phyloP scores from a whole-genome alignment of 1,140 invertebrate genomes.

The Drosophila arawakana region DNA sequence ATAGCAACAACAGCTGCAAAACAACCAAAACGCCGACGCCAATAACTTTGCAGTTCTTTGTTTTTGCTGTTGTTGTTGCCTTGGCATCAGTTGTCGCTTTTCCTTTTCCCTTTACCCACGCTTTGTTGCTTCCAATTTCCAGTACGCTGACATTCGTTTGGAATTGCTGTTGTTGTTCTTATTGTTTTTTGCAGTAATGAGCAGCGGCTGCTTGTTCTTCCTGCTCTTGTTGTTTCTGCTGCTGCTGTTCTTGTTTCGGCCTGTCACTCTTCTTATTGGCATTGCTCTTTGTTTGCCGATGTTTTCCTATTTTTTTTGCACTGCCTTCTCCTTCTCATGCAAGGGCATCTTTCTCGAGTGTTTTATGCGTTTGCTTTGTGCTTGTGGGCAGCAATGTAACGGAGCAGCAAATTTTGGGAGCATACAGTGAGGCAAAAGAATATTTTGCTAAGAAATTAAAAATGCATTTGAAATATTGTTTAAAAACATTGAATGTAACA shows the following conservation, averaged over 20 bases:
- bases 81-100: constrained; percentile 38
- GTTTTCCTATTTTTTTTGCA: neutral
- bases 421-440: neutral
- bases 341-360: constrained; percentile 29
- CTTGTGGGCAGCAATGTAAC: constrained; percentile 30
- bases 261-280: constrained; percentile 55
- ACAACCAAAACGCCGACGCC: constrained; percentile 45
- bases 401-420: constrained; percentile 15
- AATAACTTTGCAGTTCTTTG: constrained; percentile 41
- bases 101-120: constrained; percentile 48
- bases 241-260: constrained; percentile 28
- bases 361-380: constrained; percentile 25
- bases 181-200: constrained; percentile 48
- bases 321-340: constrained; percentile 6
- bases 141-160: constrained; percentile 9
- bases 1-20: constrained; percentile 42
- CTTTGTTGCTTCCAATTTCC: constrained; percentile 37
- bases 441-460: neutral
- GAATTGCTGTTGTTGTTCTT: constrained; percentile 28
- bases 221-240: constrained; percentile 11
- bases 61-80: constrained; percentile 32
- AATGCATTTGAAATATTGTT: neutral
- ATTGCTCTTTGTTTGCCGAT: constrained; percentile 46
- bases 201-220: constrained; percentile 20
- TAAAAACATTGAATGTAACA: neutral